These are phyloP conservation scores for Australoheros scitulus DNA, from an alignment of 2,113 vertebrate genomes.

Conservation along the genomic window DNA sequence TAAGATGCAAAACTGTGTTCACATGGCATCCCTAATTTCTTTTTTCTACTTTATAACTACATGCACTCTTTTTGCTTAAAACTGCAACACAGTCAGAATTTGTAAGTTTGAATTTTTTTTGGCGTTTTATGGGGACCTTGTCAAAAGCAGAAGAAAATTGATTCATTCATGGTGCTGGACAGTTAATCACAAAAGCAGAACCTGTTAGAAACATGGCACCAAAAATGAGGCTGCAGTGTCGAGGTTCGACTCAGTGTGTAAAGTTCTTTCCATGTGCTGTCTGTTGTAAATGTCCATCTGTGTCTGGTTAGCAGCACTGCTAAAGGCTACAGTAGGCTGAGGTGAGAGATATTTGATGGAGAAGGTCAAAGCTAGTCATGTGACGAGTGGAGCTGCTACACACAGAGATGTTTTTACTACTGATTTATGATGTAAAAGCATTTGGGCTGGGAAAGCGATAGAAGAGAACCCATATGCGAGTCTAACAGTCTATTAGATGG, in stretches of 20 bases:
- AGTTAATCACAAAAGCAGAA: constrained; percentile 15
- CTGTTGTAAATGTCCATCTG: constrained; percentile 70
- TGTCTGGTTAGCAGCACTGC: constrained; percentile 66
- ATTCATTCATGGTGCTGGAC: not conserved
- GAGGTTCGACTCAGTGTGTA: constrained; percentile 35
- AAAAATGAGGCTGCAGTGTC: not conserved
- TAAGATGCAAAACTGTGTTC: not conserved
- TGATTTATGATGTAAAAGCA: constrained; percentile 71
- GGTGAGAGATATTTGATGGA: constrained; percentile 68
- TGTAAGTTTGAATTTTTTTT: not conserved
- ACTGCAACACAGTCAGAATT: constrained; percentile 5
- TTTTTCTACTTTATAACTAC: not conserved
- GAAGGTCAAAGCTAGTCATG: constrained; percentile 70
- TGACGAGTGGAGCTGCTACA: constrained; percentile 68
- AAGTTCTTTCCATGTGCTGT: constrained; percentile 66
- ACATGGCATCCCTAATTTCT: not conserved
- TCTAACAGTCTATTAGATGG: constrained; percentile 40
- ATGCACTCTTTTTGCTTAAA: not conserved
- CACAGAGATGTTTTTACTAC: constrained; percentile 65
- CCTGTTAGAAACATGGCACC: constrained; percentile 6
- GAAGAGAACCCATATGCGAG: constrained; percentile 48
- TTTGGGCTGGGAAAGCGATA: constrained; percentile 30
- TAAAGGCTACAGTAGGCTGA: constrained; percentile 70
- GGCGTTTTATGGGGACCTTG: not conserved
- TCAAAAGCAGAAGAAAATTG: not conserved